A percentile compares a stretch with the other conserved stretches of the same genome.
These are phyloP conservation scores for Drosophila melanogaster DNA, from an alignment of 1,140 invertebrate species.

Conservation along the genomic window Release_6_plus_ISO1_MT NT_033777.3:27235001-27235500, in stretches of 20 bases:
- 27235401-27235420: not conserved
- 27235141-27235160: conserved; percentile 22
- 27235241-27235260: not conserved
- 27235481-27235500: not conserved
- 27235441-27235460: not conserved
- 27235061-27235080: not conserved
- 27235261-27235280: not conserved
- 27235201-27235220: conserved; percentile 55
- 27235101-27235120: not conserved
- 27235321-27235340: not conserved
- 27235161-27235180: conserved; percentile 48
- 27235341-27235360: not conserved
- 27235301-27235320: not conserved
- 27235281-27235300: not conserved
- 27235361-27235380: not conserved
- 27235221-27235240: conserved; percentile 36
- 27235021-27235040: not conserved
- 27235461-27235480: not conserved
- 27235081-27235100: not conserved
- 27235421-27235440: conserved; percentile 4
- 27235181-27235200: conserved; percentile 35
- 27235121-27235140: conserved; percentile 52
- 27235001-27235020: conserved; percentile 18
- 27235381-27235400: conserved; percentile 9
- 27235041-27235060: not conserved